Evolutionary conservation across 2,888 invertebrate species (phyloP).

Genomic region (Tinea semifulvella): DNA sequence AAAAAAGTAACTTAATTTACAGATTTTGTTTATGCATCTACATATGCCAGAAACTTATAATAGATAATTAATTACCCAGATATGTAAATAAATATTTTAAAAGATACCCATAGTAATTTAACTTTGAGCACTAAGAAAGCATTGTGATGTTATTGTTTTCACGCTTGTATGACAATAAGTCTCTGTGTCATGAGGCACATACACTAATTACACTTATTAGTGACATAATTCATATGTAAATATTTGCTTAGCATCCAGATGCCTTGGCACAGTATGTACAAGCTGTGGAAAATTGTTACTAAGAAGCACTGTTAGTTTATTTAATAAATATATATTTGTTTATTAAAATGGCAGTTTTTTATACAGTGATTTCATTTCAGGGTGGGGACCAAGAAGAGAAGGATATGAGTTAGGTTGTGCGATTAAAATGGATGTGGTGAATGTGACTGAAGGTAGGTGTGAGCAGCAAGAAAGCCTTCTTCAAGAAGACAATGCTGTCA

Average conservation of each 20-base stretch:
- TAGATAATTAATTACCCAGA: too few relatives aligned
- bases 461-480: constrained; percentile 40
- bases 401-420: constrained; percentile 58
- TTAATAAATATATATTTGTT: constrained; percentile 9
- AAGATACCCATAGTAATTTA: too few relatives aligned
- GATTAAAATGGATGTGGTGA: constrained; percentile 58
- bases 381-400: constrained; percentile 41
- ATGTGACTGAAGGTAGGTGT: constrained; percentile 47
- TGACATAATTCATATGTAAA: constrained; percentile 18
- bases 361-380: constrained; percentile 32
- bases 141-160: constrained; percentile 1
- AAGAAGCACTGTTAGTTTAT: constrained; percentile 40
- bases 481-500: constrained; percentile 47
- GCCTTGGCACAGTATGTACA: constrained; percentile 31
- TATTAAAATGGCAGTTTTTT: background rate
- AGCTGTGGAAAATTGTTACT: constrained; percentile 45
- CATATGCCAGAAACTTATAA: too few relatives aligned
- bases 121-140: background rate
- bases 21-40: too few relatives aligned
- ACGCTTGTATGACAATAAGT: constrained; percentile 10
- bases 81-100: too few relatives aligned
- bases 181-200: background rate
- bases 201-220: constrained; percentile 21
- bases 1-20: too few relatives aligned
- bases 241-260: constrained; percentile 14